Evolutionary conservation across 1,140 invertebrate species (phyloP).

Genomic region (Bacillus rossius): DNA sequence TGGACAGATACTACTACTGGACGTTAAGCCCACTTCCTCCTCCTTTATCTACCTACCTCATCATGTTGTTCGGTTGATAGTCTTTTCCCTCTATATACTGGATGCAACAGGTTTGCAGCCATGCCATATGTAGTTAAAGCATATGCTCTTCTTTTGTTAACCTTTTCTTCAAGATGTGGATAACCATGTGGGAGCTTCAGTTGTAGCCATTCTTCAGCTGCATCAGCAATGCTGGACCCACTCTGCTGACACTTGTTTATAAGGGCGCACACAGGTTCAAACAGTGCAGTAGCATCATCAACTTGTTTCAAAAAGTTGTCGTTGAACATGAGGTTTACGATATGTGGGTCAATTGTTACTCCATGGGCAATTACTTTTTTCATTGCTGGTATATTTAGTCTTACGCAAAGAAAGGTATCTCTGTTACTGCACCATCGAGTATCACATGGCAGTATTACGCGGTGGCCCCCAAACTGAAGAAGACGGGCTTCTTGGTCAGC

Average conservation of each 20-base stretch:
- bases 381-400: not conserved
- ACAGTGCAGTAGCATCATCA: not conserved
- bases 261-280: not conserved
- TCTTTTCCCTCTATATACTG: not conserved
- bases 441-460: not conserved
- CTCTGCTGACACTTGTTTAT: not conserved
- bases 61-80: not conserved
- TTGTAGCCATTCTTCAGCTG: no score
- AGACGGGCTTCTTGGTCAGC: not conserved
- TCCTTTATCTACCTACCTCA: not conserved
- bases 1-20: no score
- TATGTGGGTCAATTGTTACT: not conserved
- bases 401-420: not conserved
- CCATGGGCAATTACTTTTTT: not conserved
- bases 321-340: not conserved
- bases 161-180: not conserved
- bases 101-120: not conserved
- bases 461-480: not conserved
- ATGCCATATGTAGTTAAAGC: constrained; percentile 1
- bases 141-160: not conserved
- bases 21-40: no score
- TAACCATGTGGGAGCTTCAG: not conserved
- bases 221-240: not conserved
- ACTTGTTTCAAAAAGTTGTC: not conserved
- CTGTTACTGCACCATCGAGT: constrained; percentile 2